These are phyloP conservation scores for Halyomorpha halys DNA, from an alignment of 1,140 invertebrate genomes.

Conservation along the genomic window DNA sequence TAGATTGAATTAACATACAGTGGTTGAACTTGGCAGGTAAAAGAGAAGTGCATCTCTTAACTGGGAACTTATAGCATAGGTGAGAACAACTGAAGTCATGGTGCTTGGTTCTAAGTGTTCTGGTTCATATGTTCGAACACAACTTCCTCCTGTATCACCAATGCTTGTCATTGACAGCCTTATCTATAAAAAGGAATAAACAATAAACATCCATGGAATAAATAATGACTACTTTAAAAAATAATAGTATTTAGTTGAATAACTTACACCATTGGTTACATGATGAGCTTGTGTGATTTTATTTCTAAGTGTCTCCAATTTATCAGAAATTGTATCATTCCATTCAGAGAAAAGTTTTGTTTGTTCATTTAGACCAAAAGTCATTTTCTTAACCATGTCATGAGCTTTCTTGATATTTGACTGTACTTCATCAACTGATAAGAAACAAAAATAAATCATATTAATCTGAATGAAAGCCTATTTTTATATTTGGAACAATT, in stretches of 20 bases:
- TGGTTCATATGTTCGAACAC: conserved; percentile 58
- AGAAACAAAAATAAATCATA: neutral
- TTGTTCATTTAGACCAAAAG: conserved; percentile 37
- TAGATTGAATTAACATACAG: conserved; percentile 35
- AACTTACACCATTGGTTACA: conserved; percentile 63
- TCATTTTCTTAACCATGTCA: conserved; percentile 27
- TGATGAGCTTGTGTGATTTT: conserved; percentile 68
- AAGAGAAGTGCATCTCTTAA: conserved; percentile 53
- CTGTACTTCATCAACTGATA: conserved; percentile 31
- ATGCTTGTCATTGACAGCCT: conserved; percentile 56
- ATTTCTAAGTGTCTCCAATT: conserved; percentile 55
- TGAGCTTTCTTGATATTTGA: conserved; percentile 30
- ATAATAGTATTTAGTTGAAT: no score
- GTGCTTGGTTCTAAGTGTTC: conserved; percentile 51
- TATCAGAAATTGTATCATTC: conserved; percentile 47
- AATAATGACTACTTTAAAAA: neutral
- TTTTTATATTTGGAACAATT: conserved; percentile 5
- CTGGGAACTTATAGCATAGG: conserved; percentile 49
- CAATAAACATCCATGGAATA: neutral
- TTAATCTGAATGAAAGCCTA: neutral
- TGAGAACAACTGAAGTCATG: conserved; percentile 57
- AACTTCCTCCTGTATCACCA: conserved; percentile 29
- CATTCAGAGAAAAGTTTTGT: conserved; percentile 48
- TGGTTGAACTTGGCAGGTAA: conserved; percentile 50
- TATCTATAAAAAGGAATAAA: conserved; percentile 46